These are phyloP conservation scores for Brachionus manjavacas DNA, from an alignment of 1,140 invertebrate species.

Conservation along the genomic window DNA sequence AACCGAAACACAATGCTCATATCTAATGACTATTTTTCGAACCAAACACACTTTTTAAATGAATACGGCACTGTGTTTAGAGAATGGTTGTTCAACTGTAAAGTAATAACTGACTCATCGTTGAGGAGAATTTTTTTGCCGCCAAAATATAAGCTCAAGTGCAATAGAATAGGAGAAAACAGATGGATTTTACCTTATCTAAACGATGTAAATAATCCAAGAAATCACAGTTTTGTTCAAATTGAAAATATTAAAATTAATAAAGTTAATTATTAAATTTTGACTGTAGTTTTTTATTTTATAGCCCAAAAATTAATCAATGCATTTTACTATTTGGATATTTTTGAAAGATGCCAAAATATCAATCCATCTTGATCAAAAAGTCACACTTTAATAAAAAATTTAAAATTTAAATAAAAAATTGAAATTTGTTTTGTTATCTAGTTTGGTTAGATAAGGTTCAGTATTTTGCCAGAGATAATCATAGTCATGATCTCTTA, in stretches of 20 bases:
- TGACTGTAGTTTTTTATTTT: not conserved
- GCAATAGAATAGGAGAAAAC: not conserved
- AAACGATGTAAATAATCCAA: conserved; percentile 4
- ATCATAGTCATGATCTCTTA: not conserved
- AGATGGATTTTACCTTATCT: conserved; percentile 22
- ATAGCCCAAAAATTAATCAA: too few species aligned
- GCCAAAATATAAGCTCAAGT: not conserved
- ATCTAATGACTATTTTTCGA: conserved; percentile 28
- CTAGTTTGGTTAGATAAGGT: not conserved
- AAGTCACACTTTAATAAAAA: too few species aligned
- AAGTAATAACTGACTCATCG: not conserved
- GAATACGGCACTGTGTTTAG: not conserved
- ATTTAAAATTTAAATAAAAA: too few species aligned
- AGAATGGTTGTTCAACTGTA: conserved; percentile 17
- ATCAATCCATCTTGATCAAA: too few species aligned
- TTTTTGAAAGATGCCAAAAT: too few species aligned
- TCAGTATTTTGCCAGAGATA: not conserved
- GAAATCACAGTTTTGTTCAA: conserved; percentile 5
- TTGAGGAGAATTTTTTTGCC: not conserved
- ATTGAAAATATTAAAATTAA: not conserved
- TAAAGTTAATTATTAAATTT: not conserved
- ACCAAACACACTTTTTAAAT: conserved; percentile 24
- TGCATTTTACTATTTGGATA: too few species aligned
- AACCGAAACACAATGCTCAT: not conserved
- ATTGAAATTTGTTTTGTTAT: not conserved